Conservation (phyloP, 2,797 vertebrate genomes). For the Lithobates sylvaticus region DNA sequence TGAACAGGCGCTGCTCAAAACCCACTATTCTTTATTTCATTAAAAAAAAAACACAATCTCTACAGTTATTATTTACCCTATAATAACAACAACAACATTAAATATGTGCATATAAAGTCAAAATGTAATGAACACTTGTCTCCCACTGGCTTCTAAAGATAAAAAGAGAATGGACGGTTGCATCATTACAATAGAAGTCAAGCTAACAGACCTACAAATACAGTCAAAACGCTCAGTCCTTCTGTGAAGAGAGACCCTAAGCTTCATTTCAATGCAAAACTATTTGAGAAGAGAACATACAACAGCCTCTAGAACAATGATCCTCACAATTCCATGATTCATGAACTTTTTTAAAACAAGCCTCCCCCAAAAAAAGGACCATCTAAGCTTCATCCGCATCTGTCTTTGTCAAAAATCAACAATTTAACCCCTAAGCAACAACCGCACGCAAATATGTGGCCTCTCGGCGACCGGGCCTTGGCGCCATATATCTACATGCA, state of each 20-base stretch:
- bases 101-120: background rate
- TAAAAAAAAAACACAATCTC: background rate
- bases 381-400: too few species aligned
- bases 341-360: too few species aligned
- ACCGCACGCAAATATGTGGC: too few species aligned
- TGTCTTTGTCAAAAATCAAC: too few species aligned
- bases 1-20: too few species aligned
- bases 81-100: slow-evolving; percentile 19
- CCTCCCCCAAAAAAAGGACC: too few species aligned
- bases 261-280: background rate
- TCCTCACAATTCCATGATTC: too few species aligned
- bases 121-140: background rate
- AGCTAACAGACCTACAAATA: background rate
- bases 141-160: background rate
- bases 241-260: background rate
- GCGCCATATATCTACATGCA: too few species aligned
- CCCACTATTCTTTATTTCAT: background rate
- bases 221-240: background rate
- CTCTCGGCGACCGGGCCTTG: too few species aligned
- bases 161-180: slow-evolving; percentile 4
- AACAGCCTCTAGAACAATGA: background rate
- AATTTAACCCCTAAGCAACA: too few species aligned
- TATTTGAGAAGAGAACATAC: background rate
- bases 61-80: slow-evolving; percentile 3
- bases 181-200: background rate